A percentile compares a stretch with the other conserved stretches of the same genome.
phyloP scores from a whole-genome alignment of 2,113 vertebrate genomes.

The Lipotes vexillifer region DNA sequence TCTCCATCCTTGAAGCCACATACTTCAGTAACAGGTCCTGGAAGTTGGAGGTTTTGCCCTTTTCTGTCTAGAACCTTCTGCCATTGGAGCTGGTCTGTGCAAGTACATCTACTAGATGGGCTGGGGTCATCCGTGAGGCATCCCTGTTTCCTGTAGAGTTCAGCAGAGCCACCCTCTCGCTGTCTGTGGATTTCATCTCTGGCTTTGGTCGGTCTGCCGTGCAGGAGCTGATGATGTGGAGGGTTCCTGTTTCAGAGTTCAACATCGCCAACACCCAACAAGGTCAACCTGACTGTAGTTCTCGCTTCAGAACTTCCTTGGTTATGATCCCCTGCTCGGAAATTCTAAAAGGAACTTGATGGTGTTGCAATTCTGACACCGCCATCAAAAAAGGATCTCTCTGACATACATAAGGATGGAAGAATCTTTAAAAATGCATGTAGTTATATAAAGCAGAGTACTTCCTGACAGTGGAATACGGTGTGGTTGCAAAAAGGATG shows the following conservation, averaged over 20 bases:
- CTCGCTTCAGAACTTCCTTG: accelerated
- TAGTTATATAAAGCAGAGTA: not conserved
- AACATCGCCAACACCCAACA: accelerated
- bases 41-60: not conserved
- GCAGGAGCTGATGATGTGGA: no score
- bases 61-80: no score
- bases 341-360: not conserved
- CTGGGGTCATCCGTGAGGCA: accelerated
- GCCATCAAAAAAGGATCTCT: not conserved
- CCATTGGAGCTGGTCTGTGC: not conserved
- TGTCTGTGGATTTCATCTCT: not conserved
- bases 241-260: no score
- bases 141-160: no score
- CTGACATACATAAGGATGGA: not conserved
- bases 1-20: not conserved
- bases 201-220: accelerated
- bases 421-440: not conserved
- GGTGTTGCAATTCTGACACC: not conserved
- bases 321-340: not conserved
- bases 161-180: accelerated
- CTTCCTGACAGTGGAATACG: not conserved
- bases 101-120: accelerated
- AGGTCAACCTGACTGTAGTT: not conserved
- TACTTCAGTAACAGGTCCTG: accelerated
- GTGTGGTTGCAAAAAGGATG: not conserved